phyloP scores from a whole-genome alignment of 2,797 vertebrate species.

The Antrozous pallidus region DNA sequence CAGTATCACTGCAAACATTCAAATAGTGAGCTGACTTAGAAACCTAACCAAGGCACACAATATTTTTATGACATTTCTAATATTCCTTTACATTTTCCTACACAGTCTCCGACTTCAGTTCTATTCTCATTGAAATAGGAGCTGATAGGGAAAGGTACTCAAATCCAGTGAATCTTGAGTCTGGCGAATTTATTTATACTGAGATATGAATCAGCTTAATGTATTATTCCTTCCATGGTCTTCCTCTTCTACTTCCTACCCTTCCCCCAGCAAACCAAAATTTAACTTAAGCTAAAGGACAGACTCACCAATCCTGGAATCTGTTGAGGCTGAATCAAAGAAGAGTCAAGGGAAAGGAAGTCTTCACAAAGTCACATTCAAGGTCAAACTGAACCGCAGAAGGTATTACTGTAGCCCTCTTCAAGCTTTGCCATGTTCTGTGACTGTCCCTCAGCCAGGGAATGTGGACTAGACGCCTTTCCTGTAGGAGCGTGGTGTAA shows the following conservation, averaged over 20 bases:
- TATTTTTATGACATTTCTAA: not conserved
- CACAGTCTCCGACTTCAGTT: not conserved
- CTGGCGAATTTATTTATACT: not conserved
- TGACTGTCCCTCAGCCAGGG: not conserved
- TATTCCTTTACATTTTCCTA: not conserved
- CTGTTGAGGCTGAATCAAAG: not conserved
- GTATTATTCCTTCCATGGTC: not conserved
- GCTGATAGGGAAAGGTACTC: not conserved
- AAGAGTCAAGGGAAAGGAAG: not conserved
- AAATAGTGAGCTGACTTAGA: not conserved
- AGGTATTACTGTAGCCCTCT: not conserved
- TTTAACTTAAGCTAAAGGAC: not conserved
- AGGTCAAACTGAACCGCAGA: not conserved
- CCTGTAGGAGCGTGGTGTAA: not conserved
- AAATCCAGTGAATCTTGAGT: not conserved
- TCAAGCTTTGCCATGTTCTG: rapidly evolving
- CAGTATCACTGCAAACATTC: not conserved
- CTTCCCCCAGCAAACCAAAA: not conserved
- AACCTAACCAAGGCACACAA: not conserved
- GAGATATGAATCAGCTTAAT: not conserved
- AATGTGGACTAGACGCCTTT: not conserved
- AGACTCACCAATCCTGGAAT: not conserved
- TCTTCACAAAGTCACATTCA: not conserved
- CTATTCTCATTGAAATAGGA: not conserved
- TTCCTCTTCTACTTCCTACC: not conserved